Conservation (phyloP, 2,888 invertebrate genomes). For the Aphidoletes aphidimyza region DNA sequence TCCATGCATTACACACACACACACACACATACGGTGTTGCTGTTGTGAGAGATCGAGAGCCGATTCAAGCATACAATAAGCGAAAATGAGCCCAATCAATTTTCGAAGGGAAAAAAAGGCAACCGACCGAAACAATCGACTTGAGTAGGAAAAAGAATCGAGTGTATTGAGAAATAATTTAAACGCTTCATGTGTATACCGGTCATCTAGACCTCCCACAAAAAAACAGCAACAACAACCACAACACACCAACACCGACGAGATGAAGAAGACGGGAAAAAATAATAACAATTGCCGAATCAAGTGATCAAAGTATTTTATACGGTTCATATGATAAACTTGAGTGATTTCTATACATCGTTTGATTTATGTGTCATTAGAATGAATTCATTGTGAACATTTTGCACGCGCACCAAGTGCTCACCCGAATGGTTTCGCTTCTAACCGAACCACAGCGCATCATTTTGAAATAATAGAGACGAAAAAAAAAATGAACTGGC, state of each 20-base stretch:
- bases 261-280: background rate
- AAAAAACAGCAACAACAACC: too few relatives aligned
- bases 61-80: background rate
- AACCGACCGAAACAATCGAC: background rate
- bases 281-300: constrained; percentile 14
- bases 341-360: background rate
- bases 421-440: too few relatives aligned
- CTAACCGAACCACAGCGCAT: too few relatives aligned
- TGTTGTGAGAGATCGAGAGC: too few relatives aligned
- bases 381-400: constrained; percentile 13
- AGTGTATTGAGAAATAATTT: constrained; percentile 5
- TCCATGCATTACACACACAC: background rate
- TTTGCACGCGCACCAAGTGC: background rate
- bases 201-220: background rate
- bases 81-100: constrained; percentile 37
- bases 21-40: background rate
- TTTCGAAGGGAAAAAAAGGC: constrained; percentile 38
- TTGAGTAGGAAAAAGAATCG: background rate
- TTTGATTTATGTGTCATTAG: constrained; percentile 48
- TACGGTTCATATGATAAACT: background rate
- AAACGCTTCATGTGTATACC: background rate
- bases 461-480: background rate
- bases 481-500: background rate
- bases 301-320: background rate
- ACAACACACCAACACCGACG: too few relatives aligned